Percentiles rank a stretch among this genome's conserved stretches.
These are phyloP conservation scores for Hedychridium roseum DNA, from an alignment of 2,888 invertebrate genomes.

Conservation along the genomic window DNA sequence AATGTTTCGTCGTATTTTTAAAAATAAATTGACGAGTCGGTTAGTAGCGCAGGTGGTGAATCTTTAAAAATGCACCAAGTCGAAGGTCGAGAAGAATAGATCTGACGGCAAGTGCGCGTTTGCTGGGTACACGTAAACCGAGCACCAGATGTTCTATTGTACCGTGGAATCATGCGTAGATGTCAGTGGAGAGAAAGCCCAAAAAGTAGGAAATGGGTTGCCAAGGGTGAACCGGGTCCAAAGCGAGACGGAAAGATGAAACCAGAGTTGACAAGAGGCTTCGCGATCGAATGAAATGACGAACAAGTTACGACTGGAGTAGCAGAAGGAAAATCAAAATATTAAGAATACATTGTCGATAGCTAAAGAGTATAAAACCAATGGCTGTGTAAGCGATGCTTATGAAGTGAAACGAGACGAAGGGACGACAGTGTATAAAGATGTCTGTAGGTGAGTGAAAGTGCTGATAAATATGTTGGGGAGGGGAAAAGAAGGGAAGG, in stretches of 20 bases:
- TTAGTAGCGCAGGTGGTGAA: too few species aligned
- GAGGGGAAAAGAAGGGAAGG: neutral
- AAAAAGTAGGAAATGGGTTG: constrained; percentile 5
- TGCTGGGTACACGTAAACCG: constrained; percentile 11
- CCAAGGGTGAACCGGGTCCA: neutral
- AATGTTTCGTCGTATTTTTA: too few species aligned
- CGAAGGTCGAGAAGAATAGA: neutral
- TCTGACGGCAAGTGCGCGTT: constrained; percentile 20
- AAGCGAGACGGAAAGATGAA: neutral
- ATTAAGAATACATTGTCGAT: too few species aligned
- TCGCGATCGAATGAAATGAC: neutral
- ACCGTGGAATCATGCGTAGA: constrained; percentile 16
- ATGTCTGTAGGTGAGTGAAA: neutral
- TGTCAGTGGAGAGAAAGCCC: constrained; percentile 14
- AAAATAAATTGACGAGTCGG: too few species aligned
- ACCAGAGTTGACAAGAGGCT: neutral
- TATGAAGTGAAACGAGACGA: too few species aligned
- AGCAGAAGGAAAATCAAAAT: too few species aligned
- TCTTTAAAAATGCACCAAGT: too few species aligned
- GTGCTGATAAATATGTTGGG: neutral
- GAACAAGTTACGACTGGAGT: too few species aligned
- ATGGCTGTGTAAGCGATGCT: too few species aligned
- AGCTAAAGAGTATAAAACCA: too few species aligned
- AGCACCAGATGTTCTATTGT: constrained; percentile 45
- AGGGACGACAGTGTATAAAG: too few species aligned